Evolutionary conservation across 2,113 vertebrate species (phyloP).

Genomic region (Jacana jacana): DNA sequence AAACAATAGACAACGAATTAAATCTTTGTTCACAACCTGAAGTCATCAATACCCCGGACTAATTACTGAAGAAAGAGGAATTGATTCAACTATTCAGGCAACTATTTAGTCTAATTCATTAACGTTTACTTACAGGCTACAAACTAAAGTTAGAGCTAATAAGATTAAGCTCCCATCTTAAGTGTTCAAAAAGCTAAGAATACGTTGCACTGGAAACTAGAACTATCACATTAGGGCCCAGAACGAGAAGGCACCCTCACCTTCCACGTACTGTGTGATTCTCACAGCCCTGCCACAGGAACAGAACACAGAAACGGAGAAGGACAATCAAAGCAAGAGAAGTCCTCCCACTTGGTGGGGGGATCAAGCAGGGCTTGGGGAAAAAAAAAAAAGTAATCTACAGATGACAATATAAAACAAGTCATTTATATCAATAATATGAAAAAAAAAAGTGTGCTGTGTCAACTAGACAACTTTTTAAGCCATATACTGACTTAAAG

Average conservation of each 20-base stretch:
- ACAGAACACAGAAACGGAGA: neutral
- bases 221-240: neutral
- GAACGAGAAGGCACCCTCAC: neutral
- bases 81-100: neutral
- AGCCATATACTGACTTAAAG: neutral
- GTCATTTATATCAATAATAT: neutral
- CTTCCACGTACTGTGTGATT: neutral
- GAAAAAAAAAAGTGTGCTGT: neutral
- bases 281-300: neutral
- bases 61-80: neutral
- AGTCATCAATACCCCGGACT: neutral
- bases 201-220: neutral
- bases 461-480: neutral
- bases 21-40: neutral
- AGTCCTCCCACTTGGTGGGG: neutral
- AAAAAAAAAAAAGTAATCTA: fast-evolving
- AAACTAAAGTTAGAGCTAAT: neutral
- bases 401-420: neutral
- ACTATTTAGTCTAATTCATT: neutral
- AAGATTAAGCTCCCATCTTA: too few relatives aligned
- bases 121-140: neutral
- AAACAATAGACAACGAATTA: neutral
- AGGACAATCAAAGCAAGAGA: neutral
- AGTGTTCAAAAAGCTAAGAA: neutral
- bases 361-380: neutral